phyloP scores from a whole-genome alignment of 1,140 invertebrate genomes.

The Drosophila willistoni region DNA sequence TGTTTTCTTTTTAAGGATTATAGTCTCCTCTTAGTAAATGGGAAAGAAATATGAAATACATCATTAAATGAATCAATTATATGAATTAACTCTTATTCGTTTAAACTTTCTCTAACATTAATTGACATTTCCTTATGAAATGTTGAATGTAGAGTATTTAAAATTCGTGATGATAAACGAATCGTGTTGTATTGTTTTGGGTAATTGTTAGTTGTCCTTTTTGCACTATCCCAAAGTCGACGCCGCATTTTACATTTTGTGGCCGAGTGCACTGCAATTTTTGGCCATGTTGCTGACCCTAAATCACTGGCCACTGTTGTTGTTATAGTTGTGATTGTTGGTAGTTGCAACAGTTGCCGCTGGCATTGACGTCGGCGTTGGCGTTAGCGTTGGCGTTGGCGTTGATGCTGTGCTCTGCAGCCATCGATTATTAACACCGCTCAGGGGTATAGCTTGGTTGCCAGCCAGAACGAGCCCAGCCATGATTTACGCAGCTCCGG shows the following conservation, averaged over 20 bases:
- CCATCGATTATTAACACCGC: slow-evolving; percentile 71
- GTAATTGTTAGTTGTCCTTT: slow-evolving; percentile 35
- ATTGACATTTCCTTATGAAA: background rate
- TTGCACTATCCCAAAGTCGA: slow-evolving; percentile 9
- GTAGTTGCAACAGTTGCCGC: slow-evolving; percentile 26
- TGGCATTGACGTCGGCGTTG: slow-evolving; percentile 2
- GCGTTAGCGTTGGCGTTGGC: slow-evolving; percentile 1
- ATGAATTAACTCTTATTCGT: too few relatives aligned
- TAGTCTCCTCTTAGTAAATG: too few relatives aligned
- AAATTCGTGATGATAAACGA: slow-evolving; percentile 1
- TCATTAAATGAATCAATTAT: too few relatives aligned
- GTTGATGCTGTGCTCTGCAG: slow-evolving; percentile 43
- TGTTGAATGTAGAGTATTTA: background rate
- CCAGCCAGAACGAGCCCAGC: slow-evolving; percentile 3
- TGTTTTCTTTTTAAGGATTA: too few relatives aligned
- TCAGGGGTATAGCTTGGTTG: slow-evolving; percentile 8
- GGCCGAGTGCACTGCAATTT: slow-evolving; percentile 55
- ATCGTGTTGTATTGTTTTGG: slow-evolving; percentile 19
- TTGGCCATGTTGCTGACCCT: slow-evolving; percentile 64
- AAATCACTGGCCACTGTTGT: slow-evolving; percentile 65
- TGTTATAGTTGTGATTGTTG: slow-evolving; percentile 35
- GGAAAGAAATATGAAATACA: too few relatives aligned
- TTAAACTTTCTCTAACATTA: too few relatives aligned
- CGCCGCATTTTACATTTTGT: slow-evolving; percentile 52
- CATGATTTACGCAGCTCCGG: slow-evolving; percentile 36